Base-by-base conservation (phyloP, 2,113 vertebrate genomes). In the Cathartes aura region DNA sequence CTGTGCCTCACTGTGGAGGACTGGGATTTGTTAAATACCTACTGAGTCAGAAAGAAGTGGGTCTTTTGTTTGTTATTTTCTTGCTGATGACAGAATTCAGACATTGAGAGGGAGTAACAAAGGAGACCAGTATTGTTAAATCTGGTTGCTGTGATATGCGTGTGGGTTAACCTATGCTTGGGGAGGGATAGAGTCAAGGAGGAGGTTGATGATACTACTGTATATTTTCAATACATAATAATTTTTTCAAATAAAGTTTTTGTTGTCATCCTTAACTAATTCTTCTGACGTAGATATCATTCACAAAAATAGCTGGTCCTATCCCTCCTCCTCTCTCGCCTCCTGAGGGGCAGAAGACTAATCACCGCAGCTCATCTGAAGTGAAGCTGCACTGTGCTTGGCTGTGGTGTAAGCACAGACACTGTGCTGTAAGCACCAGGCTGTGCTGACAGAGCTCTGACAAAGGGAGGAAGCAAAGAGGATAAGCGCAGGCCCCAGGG, bases 21-120 rank as follows among this genome's bases (percentile, higher is more conserved):
- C 96, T 98, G 99, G 97, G 98, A 99, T 88, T 97, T 99, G 90
- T 95, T 99, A 95, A 99, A 99, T 96, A 99, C 98, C 92, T 99
- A 99, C 89, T 99, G 98, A 99, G 93, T 93, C 90, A 94, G 71
- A 71, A 88, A 91, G 89, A 93, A 93, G 74, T 50, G 86, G 82
- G 68, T 90, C 90, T 95, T 92, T 93, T 93, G 79, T 88, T 85
- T 83, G 91, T 94, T 91, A 66, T 92, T 97, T 73, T 94, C 90
- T 97, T 93, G 96, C 87, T 93, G 90, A 86, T 94, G 66, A 48
- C 52, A 82, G 96, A 94, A 84, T 96, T 96, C 71, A 89, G 91
- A 59, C 42, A 6, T n/a, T 48, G 70, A 85, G 89, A 95, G 81
- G 90, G 81, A 79, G 48, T 80, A 85, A 96, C 91, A 92, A 88